Evolutionary conservation across 1,140 invertebrate genomes (phyloP).

Genomic region (Macrotrachela quadricornifera): DNA sequence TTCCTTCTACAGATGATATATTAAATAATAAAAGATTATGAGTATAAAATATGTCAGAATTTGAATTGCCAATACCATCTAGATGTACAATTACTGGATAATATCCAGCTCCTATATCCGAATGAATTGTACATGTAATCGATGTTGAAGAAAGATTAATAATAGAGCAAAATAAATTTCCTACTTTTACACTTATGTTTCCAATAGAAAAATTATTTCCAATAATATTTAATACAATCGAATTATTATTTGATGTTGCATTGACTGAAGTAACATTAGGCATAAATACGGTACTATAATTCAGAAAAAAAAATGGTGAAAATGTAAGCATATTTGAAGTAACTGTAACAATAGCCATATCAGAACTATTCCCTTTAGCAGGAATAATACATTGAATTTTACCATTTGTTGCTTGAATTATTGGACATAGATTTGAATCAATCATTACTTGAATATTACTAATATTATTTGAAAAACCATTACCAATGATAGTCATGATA

Average conservation of each 20-base stretch:
- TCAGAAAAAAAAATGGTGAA: conserved; percentile 11
- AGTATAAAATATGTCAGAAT: no score
- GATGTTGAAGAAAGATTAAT: conserved; percentile 2
- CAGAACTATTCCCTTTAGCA: no score
- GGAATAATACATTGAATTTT: no score
- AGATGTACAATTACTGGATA: conserved; percentile 9
- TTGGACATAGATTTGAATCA: not conserved
- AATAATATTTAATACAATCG: not conserved
- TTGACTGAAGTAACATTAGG: conserved; percentile 13
- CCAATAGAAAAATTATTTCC: not conserved
- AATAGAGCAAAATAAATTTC: conserved; percentile 9
- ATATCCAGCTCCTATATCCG: conserved; percentile 6
- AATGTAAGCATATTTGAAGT: no score
- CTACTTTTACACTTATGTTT: conserved; percentile 11
- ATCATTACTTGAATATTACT: not conserved
- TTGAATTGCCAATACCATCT: conserved; percentile 5
- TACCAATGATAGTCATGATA: conserved; percentile 14
- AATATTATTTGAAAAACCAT: conserved; percentile 13
- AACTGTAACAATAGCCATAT: no score
- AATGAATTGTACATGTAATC: conserved; percentile 11
- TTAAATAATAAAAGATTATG: no score
- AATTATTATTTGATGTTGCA: conserved; percentile 6
- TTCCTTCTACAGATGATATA: no score
- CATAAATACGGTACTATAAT: conserved; percentile 12
- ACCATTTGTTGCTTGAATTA: not conserved